Percentiles rank a stretch among this genome's conserved stretches.
Conservation (phyloP, 2,113 vertebrate species). For the Gavialis gangeticus region DNA sequence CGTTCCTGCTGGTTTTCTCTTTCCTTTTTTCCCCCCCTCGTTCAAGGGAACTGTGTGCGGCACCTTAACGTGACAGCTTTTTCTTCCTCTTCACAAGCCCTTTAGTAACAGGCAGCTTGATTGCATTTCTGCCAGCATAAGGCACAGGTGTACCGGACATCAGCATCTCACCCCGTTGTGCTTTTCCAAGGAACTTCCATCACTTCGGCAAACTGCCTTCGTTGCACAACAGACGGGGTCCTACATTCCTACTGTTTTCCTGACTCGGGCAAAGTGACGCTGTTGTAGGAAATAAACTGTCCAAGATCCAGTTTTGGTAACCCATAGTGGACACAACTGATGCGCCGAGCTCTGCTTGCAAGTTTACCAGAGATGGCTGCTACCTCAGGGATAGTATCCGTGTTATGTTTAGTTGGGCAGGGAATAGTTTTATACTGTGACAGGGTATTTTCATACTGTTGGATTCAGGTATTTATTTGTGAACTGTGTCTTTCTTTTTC, state of each 20-base stretch:
- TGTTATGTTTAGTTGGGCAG: constrained; percentile 58
- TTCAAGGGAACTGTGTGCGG: neutral
- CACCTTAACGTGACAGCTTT: neutral
- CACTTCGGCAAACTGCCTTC: neutral
- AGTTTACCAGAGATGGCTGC: constrained; percentile 58
- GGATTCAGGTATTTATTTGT: constrained; percentile 60
- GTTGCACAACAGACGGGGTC: neutral
- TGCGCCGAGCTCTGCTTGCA: constrained; percentile 1
- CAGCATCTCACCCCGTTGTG: neutral
- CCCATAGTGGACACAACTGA: constrained; percentile 23
- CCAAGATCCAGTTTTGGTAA: constrained; percentile 14
- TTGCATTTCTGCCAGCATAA: rapidly evolving
- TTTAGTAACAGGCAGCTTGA: rapidly evolving
- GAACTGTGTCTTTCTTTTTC: constrained; percentile 10
- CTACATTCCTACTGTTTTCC: neutral
- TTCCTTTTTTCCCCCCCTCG: rapidly evolving
- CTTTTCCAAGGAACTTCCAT: neutral
- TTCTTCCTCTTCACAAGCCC: neutral
- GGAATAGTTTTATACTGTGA: constrained; percentile 54
- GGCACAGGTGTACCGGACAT: rapidly evolving
- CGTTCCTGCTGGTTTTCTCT: neutral
- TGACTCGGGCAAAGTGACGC: constrained; percentile 1
- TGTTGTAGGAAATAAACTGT: neutral
- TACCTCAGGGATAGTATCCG: constrained; percentile 82
- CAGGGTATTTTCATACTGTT: constrained; percentile 54